Conservation (phyloP, 2,113 vertebrate genomes). For the Seriola dumerili region DNA sequence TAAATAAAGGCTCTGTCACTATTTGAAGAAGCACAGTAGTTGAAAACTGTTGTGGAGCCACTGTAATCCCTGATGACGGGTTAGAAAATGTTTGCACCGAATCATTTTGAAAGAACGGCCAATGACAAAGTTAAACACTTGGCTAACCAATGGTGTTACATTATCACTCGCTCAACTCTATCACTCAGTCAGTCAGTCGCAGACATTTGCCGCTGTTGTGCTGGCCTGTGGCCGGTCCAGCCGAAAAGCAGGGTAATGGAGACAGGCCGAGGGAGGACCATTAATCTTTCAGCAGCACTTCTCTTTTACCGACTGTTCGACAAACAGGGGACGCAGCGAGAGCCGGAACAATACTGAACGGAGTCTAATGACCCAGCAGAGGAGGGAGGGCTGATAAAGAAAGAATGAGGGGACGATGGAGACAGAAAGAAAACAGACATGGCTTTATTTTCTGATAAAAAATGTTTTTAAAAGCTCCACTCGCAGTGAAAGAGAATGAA, state of each 20-base stretch:
- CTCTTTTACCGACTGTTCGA: slow-evolving; percentile 27
- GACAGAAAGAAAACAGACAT: slow-evolving; percentile 5
- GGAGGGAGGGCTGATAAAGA: slow-evolving; percentile 32
- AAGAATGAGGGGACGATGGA: slow-evolving; percentile 28
- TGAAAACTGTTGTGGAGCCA: too few relatives aligned
- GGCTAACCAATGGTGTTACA: too few relatives aligned
- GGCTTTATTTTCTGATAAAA: slow-evolving; percentile 26
- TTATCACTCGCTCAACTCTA: too few relatives aligned
- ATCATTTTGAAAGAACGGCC: too few relatives aligned
- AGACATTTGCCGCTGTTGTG: too few relatives aligned
- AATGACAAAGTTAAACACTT: too few relatives aligned
- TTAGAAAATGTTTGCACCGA: too few relatives aligned
- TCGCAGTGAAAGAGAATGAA: not conserved
- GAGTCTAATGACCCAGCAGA: slow-evolving; percentile 7
- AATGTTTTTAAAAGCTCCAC: not conserved
- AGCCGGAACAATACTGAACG: slow-evolving; percentile 35
- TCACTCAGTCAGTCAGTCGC: too few relatives aligned
- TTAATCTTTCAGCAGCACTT: slow-evolving; percentile 67
- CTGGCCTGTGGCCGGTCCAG: too few relatives aligned
- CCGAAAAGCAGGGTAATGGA: slow-evolving; percentile 26
- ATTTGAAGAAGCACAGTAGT: too few relatives aligned
- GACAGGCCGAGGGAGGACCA: slow-evolving; percentile 14
- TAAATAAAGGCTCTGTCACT: too few relatives aligned
- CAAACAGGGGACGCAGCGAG: slow-evolving; percentile 3
- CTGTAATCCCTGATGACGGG: too few relatives aligned